Conservation (phyloP, 2,113 vertebrate species). For the Dromas ardeola region DNA sequence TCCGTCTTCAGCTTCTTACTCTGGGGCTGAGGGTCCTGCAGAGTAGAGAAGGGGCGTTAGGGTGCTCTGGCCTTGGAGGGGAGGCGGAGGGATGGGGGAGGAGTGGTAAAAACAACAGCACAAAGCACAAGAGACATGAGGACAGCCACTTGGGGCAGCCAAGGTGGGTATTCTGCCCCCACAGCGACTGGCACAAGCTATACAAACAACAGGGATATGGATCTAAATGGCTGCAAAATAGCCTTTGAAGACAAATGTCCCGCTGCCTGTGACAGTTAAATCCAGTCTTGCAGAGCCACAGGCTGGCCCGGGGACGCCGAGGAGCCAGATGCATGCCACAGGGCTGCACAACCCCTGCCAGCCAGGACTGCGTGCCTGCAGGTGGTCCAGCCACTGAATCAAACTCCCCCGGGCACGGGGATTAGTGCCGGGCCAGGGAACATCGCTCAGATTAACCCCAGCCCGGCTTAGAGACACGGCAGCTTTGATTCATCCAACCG, state of each 20-base stretch:
- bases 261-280: neutral
- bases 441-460: neutral
- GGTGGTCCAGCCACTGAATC: neutral
- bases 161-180: neutral
- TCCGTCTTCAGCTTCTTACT: conserved; percentile 79
- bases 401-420: neutral
- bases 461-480: neutral
- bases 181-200: fast-evolving
- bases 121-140: neutral
- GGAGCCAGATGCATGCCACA: neutral
- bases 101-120: neutral
- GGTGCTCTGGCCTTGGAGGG: neutral
- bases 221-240: neutral
- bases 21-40: conserved; percentile 30
- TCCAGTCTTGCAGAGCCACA: fast-evolving
- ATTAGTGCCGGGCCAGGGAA: conserved; percentile 14
- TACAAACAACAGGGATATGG: neutral
- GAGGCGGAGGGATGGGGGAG: neutral
- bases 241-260: fast-evolving
- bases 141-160: neutral
- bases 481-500: neutral
- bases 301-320: neutral
- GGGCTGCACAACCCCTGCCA: neutral
- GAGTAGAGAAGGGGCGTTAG: neutral
- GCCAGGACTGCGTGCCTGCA: neutral